Conservation (phyloP, 1,140 invertebrate genomes). For the Stenopsyche tienmushanensis region DNA sequence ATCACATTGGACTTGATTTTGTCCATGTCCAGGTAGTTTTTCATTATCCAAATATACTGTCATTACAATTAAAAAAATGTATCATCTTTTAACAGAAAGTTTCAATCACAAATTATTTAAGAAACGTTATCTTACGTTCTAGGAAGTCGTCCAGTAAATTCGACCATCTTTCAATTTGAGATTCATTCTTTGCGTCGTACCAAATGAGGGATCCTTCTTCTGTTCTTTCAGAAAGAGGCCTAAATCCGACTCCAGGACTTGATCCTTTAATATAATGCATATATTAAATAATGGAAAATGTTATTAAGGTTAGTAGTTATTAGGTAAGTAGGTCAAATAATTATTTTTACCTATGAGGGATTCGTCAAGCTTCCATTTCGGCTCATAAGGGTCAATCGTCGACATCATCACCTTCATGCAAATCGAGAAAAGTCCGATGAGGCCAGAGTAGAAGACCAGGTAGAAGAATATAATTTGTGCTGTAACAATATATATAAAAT, state of each 20-base stretch:
- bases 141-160: conserved; percentile 69
- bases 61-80: conserved; percentile 19
- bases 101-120: background rate
- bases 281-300: background rate
- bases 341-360: conserved; percentile 73
- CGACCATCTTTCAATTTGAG: conserved; percentile 68
- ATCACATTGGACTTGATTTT: conserved; percentile 67
- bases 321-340: background rate
- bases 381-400: conserved; percentile 67
- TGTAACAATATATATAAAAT: conserved; percentile 50
- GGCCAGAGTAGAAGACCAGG: conserved; percentile 75
- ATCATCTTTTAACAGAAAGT: background rate
- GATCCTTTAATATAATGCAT: conserved; percentile 45
- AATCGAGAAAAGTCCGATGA: conserved; percentile 77
- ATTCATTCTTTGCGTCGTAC: conserved; percentile 69
- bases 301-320: background rate
- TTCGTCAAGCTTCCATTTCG: conserved; percentile 69
- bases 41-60: conserved; percentile 62
- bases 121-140: conserved; percentile 60
- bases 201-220: conserved; percentile 84
- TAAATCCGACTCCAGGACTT: conserved; percentile 88
- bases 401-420: conserved; percentile 79
- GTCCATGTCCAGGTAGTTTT: conserved; percentile 56
- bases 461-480: conserved; percentile 81
- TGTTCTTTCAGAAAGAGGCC: conserved; percentile 72